phyloP scores from a whole-genome alignment of 2,888 invertebrate genomes.

The Asteroscopus sphinx region DNA sequence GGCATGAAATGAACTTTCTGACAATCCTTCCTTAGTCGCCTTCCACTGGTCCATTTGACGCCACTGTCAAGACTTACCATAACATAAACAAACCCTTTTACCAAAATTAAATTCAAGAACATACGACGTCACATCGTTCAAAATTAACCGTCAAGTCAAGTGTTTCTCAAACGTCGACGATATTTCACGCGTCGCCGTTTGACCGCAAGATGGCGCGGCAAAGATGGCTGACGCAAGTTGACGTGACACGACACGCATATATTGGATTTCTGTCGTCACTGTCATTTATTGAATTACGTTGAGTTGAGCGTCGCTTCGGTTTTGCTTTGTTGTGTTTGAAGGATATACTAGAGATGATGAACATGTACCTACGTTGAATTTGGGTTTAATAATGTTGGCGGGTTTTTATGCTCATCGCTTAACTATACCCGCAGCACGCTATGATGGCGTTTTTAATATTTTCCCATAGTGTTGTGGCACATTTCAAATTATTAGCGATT shows the following conservation, averaged over 20 bases:
- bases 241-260: slow-evolving; percentile 68
- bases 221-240: slow-evolving; percentile 56
- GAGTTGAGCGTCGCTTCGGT: slow-evolving; percentile 36
- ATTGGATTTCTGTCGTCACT: slow-evolving; percentile 71
- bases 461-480: too few species aligned
- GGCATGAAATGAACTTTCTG: too few species aligned
- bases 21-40: too few species aligned
- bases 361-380: slow-evolving; percentile 23
- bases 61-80: background rate
- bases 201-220: slow-evolving; percentile 56
- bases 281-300: slow-evolving; percentile 65
- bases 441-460: too few species aligned
- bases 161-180: slow-evolving; percentile 49
- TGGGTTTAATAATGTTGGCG: slow-evolving; percentile 6
- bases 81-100: slow-evolving; percentile 33
- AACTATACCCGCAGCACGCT: too few species aligned
- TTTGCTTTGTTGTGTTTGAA: slow-evolving; percentile 44
- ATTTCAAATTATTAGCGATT: too few species aligned
- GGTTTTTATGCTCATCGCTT: too few species aligned
- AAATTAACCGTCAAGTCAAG: slow-evolving; percentile 46
- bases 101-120: slow-evolving; percentile 51
- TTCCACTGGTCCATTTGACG: too few species aligned
- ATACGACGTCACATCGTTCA: slow-evolving; percentile 41
- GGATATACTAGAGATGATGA: slow-evolving; percentile 44
- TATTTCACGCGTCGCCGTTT: slow-evolving; percentile 53